Conservation (phyloP, 2,888 invertebrate genomes). For the Drosophila pseudotakahashii region DNA sequence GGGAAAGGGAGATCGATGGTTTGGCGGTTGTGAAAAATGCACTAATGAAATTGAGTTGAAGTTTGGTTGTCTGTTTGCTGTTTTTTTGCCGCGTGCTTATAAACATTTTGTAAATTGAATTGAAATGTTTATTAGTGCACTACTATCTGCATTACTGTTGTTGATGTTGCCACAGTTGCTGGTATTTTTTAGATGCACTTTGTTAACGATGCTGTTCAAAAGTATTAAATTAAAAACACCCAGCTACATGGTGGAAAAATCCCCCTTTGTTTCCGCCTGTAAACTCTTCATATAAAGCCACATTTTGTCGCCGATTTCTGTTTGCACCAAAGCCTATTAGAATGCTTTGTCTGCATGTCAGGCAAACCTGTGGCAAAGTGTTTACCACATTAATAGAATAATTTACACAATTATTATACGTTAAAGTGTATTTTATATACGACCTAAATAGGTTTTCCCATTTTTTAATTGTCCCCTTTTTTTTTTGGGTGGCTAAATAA, state of each 20-base stretch:
- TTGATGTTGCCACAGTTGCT: too few species aligned
- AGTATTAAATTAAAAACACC: slow-evolving; percentile 64
- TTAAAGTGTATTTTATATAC: slow-evolving; percentile 1
- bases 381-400: not conserved
- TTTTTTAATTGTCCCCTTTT: not conserved
- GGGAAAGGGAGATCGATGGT: not conserved
- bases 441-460: not conserved
- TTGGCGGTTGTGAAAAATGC: slow-evolving; percentile 48
- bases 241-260: too few species aligned
- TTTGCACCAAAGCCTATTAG: slow-evolving; percentile 7
- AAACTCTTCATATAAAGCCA: not conserved
- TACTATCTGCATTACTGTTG: slow-evolving; percentile 46
- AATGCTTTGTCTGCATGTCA: not conserved
- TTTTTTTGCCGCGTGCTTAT: slow-evolving; percentile 27
- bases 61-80: slow-evolving; percentile 69
- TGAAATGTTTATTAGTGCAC: slow-evolving; percentile 75
- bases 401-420: not conserved
- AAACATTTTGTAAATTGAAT: slow-evolving; percentile 71
- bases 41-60: slow-evolving; percentile 75
- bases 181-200: slow-evolving; percentile 38
- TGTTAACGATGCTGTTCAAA: slow-evolving; percentile 65
- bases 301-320: not conserved
- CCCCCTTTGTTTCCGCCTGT: not conserved
- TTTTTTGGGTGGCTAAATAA: not conserved
- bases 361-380: not conserved